phyloP scores from a whole-genome alignment of 2,888 invertebrate genomes.

The Selenia dentaria region DNA sequence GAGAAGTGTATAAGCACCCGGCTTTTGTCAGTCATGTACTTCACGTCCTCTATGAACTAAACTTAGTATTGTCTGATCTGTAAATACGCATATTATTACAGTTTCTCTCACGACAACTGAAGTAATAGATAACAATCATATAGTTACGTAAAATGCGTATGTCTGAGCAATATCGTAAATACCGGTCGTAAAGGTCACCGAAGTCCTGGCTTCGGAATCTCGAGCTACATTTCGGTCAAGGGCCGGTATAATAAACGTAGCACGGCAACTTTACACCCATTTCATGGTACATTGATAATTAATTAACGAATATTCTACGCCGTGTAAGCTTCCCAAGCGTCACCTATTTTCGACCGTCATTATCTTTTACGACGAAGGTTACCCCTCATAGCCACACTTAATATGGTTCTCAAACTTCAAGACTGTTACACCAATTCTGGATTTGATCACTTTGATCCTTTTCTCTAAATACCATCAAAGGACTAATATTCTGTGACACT shows the following conservation, averaged over 20 bases:
- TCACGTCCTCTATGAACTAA: too few relatives aligned
- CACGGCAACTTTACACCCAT: conserved; percentile 21
- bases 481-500: conserved; percentile 21
- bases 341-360: conserved; percentile 39
- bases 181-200: neutral
- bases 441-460: conserved; percentile 36
- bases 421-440: conserved; percentile 25
- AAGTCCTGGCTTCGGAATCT: conserved; percentile 9
- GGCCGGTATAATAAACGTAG: conserved; percentile 14
- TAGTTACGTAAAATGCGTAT: too few relatives aligned
- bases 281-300: conserved; percentile 40
- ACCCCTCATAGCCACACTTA: conserved; percentile 16
- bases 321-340: conserved; percentile 33
- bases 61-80: too few relatives aligned
- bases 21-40: too few relatives aligned
- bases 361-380: conserved; percentile 22
- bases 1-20: too few relatives aligned
- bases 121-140: too few relatives aligned
- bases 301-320: conserved; percentile 45
- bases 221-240: conserved; percentile 13
- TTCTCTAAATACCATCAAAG: conserved; percentile 20
- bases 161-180: conserved; percentile 10
- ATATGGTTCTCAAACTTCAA: conserved; percentile 34
- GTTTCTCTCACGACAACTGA: too few relatives aligned
- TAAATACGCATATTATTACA: too few relatives aligned